Evolutionary conservation across 2,888 invertebrate genomes (phyloP).

Genomic region (Leucoptera coffeella): DNA sequence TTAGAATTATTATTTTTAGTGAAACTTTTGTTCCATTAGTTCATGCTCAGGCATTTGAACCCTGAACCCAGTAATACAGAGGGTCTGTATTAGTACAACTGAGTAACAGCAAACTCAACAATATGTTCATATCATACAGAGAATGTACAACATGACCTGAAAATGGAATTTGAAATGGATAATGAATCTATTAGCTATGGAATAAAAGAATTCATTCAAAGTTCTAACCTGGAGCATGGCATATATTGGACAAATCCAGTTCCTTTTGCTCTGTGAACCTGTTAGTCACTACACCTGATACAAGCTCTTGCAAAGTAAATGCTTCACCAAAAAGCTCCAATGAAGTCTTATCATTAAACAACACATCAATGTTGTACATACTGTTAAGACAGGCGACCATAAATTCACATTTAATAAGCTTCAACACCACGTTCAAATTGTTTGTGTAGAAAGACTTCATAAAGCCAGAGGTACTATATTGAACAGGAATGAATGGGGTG

Average conservation of each 20-base stretch:
- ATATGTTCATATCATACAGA: no score
- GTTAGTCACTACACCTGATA: slow-evolving; percentile 18
- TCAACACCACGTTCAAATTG: slow-evolving; percentile 19
- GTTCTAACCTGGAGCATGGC: slow-evolving; percentile 23
- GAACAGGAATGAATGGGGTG: slow-evolving; percentile 19
- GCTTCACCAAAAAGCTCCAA: slow-evolving; percentile 19
- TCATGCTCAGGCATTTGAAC: no score
- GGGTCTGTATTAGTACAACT: no score
- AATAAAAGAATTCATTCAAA: no score
- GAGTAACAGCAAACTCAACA: no score
- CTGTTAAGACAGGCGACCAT: slow-evolving; percentile 25
- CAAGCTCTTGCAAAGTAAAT: slow-evolving; percentile 21
- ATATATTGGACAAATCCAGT: slow-evolving; percentile 28
- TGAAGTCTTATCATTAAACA: slow-evolving; percentile 29
- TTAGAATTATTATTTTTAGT: no score
- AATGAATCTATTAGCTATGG: no score
- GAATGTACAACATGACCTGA: no score
- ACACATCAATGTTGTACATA: slow-evolving; percentile 27
- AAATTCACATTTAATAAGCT: slow-evolving; percentile 27
- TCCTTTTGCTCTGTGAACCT: slow-evolving; percentile 22
- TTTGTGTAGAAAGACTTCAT: slow-evolving; percentile 27
- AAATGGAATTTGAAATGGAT: no score
- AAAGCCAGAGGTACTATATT: slow-evolving; percentile 15
- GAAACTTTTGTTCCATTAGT: no score
- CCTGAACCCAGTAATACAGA: no score